phyloP scores from a whole-genome alignment of 1,140 invertebrate species.

The Drosophila mayri region DNA sequence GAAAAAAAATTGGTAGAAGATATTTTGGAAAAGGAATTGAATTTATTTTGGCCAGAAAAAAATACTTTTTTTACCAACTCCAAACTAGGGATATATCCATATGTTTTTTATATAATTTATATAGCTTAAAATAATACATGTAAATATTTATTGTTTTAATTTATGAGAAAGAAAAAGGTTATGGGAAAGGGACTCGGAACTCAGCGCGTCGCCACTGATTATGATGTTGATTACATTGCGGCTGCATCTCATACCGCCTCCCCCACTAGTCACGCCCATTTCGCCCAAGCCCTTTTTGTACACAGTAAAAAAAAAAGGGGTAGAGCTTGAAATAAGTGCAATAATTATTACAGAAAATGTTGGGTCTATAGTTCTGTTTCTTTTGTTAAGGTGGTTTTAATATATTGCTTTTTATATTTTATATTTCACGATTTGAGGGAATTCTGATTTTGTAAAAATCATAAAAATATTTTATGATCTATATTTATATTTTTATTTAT shows the following conservation, averaged over 20 bases:
- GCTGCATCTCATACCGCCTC: neutral
- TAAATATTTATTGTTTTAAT: neutral
- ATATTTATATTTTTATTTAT: too few species aligned
- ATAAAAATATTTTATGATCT: too few species aligned
- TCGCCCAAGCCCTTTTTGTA: neutral
- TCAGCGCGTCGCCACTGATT: slow-evolving; percentile 51
- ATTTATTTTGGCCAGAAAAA: too few species aligned
- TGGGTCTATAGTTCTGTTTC: neutral
- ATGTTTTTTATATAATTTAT: neutral
- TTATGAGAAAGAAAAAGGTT: neutral
- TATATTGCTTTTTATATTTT: neutral
- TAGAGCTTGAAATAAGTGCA: too few species aligned
- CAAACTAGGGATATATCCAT: too few species aligned
- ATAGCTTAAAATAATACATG: neutral
- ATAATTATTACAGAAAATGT: neutral
- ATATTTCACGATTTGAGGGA: neutral
- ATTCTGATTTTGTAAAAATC: too few species aligned
- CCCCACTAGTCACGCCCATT: neutral
- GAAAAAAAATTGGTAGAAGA: neutral
- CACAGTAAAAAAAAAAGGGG: neutral
- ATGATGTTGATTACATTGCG: slow-evolving; percentile 69
- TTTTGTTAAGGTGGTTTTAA: too few species aligned
- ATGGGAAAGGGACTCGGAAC: neutral
- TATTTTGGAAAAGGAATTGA: too few species aligned
- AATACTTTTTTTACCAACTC: too few species aligned